Evolutionary conservation across 2,113 vertebrate species (phyloP).

Genomic region (Ameiurus melas): DNA sequence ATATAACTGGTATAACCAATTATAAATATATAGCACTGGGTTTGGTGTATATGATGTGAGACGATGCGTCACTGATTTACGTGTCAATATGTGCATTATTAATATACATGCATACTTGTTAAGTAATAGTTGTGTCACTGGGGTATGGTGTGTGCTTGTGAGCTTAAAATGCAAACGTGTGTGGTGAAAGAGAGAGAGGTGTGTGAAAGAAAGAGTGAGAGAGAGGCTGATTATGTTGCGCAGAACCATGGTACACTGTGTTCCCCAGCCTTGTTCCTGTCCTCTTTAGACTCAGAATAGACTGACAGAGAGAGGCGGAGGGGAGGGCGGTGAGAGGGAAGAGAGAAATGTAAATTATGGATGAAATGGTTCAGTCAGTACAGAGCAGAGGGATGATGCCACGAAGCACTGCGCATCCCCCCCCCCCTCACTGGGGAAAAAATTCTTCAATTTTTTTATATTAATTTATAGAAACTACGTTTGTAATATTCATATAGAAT

Average conservation of each 20-base stretch:
- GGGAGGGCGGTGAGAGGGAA: slow-evolving; percentile 6
- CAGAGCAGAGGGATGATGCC: slow-evolving; percentile 42
- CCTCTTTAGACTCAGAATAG: slow-evolving; percentile 53
- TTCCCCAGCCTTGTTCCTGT: slow-evolving; percentile 49
- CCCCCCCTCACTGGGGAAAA: slow-evolving; percentile 4
- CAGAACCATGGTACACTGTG: slow-evolving; percentile 45
- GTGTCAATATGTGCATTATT: not conserved
- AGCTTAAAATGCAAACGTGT: slow-evolving; percentile 3
- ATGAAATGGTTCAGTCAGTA: slow-evolving; percentile 48
- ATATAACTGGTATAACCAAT: not conserved
- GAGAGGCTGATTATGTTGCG: slow-evolving; percentile 23
- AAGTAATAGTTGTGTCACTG: slow-evolving; percentile 17
- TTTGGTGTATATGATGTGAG: not conserved
- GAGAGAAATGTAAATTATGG: slow-evolving; percentile 50
- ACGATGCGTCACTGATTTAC: not conserved
- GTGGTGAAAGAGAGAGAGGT: slow-evolving; percentile 8
- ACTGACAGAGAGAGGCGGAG: slow-evolving; percentile 40
- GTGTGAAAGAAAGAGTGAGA: not conserved
- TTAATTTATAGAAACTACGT: not conserved
- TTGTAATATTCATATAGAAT: not conserved
- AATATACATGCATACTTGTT: not conserved
- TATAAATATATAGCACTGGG: not conserved
- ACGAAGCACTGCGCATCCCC: slow-evolving; percentile 33
- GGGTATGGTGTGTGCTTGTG: not conserved
- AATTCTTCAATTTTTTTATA: too few relatives aligned